phyloP scores from a whole-genome alignment of 2,113 vertebrate species.

The Phrynosoma blainvillii region DNA sequence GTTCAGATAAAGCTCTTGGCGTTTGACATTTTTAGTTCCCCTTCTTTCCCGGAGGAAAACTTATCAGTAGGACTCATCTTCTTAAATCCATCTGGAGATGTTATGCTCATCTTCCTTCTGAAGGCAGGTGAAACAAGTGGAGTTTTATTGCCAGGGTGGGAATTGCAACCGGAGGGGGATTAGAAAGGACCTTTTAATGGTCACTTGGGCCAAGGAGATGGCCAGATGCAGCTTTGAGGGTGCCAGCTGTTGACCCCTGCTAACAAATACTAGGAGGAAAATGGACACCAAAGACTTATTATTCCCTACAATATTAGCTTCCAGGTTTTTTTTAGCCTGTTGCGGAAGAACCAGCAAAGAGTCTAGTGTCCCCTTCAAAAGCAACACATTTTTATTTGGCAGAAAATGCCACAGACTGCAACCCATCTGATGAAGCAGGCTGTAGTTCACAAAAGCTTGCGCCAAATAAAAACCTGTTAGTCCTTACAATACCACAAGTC shows the following conservation, averaged over 20 bases:
- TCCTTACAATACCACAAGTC: too few species aligned
- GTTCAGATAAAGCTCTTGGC: conserved; percentile 19
- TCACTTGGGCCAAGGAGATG: neutral
- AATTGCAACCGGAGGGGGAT: neutral
- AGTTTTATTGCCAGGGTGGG: neutral
- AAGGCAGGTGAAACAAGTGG: neutral
- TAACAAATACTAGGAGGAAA: neutral
- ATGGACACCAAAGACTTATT: too few species aligned
- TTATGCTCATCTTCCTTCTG: neutral
- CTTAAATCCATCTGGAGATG: neutral
- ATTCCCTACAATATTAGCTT: neutral
- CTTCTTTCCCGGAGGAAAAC: neutral
- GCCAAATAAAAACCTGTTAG: too few species aligned
- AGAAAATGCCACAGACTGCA: too few species aligned
- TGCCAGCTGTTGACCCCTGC: neutral
- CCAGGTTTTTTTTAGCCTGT: too few species aligned
- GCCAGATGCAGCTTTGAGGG: neutral
- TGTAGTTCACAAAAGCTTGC: too few species aligned
- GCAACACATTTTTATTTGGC: neutral
- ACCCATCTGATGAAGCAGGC: too few species aligned
- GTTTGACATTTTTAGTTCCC: conserved; percentile 4
- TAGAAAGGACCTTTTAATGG: neutral
- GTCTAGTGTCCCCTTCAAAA: too few species aligned
- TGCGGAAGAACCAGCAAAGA: too few species aligned
- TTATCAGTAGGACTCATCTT: neutral